Base-by-base conservation (phyloP, 2,797 vertebrate species). In the Gouania willdenowi region DNA sequence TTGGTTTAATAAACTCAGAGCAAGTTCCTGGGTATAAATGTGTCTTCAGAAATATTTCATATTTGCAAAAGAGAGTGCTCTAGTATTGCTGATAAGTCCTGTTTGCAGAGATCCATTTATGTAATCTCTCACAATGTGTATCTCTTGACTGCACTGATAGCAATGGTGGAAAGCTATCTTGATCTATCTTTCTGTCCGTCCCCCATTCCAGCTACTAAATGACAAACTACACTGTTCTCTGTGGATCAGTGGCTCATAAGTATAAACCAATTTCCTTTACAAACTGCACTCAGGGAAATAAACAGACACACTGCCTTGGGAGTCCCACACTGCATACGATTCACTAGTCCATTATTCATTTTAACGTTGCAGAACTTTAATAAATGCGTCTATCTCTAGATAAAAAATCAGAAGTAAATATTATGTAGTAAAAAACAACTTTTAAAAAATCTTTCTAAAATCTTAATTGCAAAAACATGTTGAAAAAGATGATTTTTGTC, bases 181-280 rank as follows among this genome's bases (percentile, higher is more conserved):
- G 58, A 74, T 71, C 54, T 8, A 60, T 78, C 52, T 61, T 57
- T 75, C 71, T 54, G 66, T 63, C 58, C 45, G 69, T 77, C 77
- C 59, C 39, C 49, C 51, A 61, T 74, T 75, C 48, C 5, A 56
- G 65, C 48, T 12, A 33, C 57, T 69, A 67, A 77, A 79, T 80
- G 76, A 82, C 72, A 76, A 83, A 84, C 70, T 64, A 64, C 56
- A 74, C 68, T 55, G 51, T 79, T 75, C 81, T 78, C 79, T 43
- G 67, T 56, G 72, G 75, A 85, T 83, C 83, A 81, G 83, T 84
- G 79, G 49, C 77, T 82, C 82, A 84, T 87, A 82, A 82, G 75
- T 84, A 82, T 76, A 84, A 86, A 81, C 73, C 77, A 77, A 79
- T 86, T 87, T 85, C 74, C 78, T 79, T 76, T 75, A 77, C 75